phyloP scores from a whole-genome alignment of 1,140 invertebrate species.

The Araneus ventricosus region DNA sequence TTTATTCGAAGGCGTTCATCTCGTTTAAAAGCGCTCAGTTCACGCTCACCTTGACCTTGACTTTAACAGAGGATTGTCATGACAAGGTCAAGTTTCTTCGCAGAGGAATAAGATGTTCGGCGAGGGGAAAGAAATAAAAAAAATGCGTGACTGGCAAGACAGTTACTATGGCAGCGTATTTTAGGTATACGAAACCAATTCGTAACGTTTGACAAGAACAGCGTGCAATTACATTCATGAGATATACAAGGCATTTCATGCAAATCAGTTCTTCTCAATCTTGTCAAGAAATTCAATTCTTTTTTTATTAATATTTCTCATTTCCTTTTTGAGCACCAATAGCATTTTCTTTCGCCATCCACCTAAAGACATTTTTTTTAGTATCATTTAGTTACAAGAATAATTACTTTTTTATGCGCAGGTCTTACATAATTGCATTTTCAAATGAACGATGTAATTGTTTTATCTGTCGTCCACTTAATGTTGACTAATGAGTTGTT shows the following conservation, averaged over 20 bases:
- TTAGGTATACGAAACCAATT: constrained; percentile 5
- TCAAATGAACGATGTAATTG: not conserved
- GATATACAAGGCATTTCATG: not conserved
- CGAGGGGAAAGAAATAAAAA: not conserved
- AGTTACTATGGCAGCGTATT: not conserved
- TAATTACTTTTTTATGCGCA: not conserved
- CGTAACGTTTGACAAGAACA: constrained; percentile 28
- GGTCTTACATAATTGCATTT: not conserved
- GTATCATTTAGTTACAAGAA: not conserved
- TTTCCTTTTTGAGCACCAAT: not conserved
- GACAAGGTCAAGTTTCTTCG: constrained; percentile 43
- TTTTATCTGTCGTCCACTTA: not conserved
- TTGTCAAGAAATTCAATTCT: not conserved
- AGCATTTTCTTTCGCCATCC: not conserved
- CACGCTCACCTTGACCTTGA: constrained; percentile 59
- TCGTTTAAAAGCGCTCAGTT: not conserved
- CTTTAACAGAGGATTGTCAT: constrained; percentile 3
- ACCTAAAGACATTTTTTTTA: not conserved
- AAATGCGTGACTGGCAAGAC: not conserved
- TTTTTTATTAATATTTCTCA: not conserved
- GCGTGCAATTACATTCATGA: not conserved
- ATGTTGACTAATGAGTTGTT: not conserved
- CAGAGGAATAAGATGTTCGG: constrained; percentile 16
- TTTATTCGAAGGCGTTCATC: constrained; percentile 29
- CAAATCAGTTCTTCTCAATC: not conserved